A percentile compares a stretch with the other conserved stretches of the same genome.
Evolutionary conservation across 2,797 vertebrate species (phyloP).

Genomic region (Harpagifer antarcticus): DNA sequence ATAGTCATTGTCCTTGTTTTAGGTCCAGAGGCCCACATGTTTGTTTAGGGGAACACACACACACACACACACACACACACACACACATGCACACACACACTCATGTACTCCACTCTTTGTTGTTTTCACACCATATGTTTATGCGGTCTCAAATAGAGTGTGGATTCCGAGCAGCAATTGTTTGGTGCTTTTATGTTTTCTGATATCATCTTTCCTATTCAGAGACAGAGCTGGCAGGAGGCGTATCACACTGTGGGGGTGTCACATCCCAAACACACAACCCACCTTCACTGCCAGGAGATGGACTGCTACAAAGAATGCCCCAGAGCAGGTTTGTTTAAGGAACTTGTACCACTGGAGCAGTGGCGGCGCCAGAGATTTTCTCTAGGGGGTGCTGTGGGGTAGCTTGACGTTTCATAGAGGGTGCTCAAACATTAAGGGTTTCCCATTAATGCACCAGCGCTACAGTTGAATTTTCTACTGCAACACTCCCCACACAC

Average conservation of each 20-base stretch:
- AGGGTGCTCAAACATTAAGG: too few relatives aligned
- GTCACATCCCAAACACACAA: not conserved
- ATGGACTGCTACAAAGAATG: not conserved
- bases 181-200: constrained; percentile 5
- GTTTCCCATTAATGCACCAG: too few relatives aligned
- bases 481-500: too few relatives aligned
- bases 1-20: too few relatives aligned
- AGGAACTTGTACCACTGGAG: not conserved
- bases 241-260: not conserved
- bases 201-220: constrained; percentile 1
- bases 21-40: too few relatives aligned
- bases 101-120: not conserved
- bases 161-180: not conserved
- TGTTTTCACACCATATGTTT: not conserved
- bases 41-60: too few relatives aligned
- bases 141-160: not conserved
- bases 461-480: too few relatives aligned
- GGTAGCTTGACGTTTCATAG: too few relatives aligned
- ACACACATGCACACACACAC: too few relatives aligned
- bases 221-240: not conserved
- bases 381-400: too few relatives aligned
- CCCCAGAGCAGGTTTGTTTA: constrained; percentile 61
- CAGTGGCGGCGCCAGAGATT: too few relatives aligned
- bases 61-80: too few relatives aligned
- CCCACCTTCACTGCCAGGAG: not conserved